Percentiles rank a stretch among this genome's conserved stretches.
Evolutionary conservation across 1,140 invertebrate species (phyloP).

Genomic region (Steinernema khuongi): DNA sequence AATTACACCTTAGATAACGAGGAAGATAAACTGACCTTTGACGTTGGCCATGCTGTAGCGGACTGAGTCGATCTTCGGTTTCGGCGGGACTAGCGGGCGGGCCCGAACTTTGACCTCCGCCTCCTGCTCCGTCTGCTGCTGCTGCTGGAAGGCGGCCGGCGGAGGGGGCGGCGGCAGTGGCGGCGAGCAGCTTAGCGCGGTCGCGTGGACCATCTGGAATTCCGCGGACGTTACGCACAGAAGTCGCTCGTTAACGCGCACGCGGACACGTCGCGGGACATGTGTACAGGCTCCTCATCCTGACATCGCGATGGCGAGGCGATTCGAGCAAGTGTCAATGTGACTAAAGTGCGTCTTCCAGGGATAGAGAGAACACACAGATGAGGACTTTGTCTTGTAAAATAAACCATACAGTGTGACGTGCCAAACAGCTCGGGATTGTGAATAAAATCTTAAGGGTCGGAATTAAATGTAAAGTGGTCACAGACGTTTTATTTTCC

Average conservation of each 20-base stretch:
- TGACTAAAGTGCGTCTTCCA: no score
- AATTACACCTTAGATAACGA: neutral
- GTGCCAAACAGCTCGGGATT: no score
- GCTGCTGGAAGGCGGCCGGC: neutral
- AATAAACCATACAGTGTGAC: no score
- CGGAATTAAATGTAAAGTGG: no score
- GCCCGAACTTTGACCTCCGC: slow-evolving; percentile 21
- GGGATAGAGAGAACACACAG: no score
- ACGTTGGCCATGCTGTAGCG: slow-evolving; percentile 85
- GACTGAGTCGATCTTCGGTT: slow-evolving; percentile 74
- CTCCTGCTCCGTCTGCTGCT: neutral
- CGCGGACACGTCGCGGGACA: neutral
- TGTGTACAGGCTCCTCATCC: no score
- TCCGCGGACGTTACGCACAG: neutral
- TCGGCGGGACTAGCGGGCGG: slow-evolving; percentile 35
- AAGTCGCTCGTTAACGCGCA: neutral
- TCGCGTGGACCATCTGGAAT: slow-evolving; percentile 11
- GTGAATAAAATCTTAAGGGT: no score
- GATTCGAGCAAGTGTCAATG: no score
- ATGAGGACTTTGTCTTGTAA: no score
- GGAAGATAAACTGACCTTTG: slow-evolving; percentile 65
- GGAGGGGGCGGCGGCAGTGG: neutral
- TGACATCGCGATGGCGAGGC: no score
- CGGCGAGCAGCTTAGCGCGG: slow-evolving; percentile 1
- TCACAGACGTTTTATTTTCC: no score